Percentiles rank a stretch among this genome's conserved stretches.
These are phyloP conservation scores for Lophotis ruficrista DNA, from an alignment of 2,113 vertebrate species.

Conservation along the genomic window DNA sequence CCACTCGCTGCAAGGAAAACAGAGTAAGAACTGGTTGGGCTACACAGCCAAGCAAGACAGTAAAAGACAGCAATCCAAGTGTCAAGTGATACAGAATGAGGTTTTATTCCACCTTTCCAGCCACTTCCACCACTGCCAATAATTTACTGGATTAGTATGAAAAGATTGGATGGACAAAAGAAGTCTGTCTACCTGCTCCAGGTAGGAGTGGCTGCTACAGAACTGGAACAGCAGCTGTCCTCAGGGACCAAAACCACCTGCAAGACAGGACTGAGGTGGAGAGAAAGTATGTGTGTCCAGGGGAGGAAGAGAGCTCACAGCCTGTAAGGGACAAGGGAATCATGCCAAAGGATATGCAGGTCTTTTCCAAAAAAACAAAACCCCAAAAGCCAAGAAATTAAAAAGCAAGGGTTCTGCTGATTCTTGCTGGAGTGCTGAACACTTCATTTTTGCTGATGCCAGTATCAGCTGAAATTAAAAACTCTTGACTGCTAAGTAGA, in stretches of 20 bases:
- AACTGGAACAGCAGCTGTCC: neutral
- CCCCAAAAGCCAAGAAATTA: neutral
- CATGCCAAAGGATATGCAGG: neutral
- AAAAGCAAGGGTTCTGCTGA: neutral
- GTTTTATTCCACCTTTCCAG: neutral
- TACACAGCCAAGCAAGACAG: neutral
- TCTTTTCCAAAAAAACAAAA: neutral
- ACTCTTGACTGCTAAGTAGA: neutral
- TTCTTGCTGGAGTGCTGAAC: neutral
- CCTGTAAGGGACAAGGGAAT: neutral
- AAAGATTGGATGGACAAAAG: neutral
- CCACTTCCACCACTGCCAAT: neutral
- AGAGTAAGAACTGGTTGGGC: neutral
- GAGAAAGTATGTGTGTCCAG: accelerated
- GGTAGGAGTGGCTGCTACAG: neutral
- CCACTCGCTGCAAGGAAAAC: neutral
- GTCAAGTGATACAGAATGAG: neutral
- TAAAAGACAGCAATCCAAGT: neutral
- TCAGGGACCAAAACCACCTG: neutral
- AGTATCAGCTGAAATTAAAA: neutral
- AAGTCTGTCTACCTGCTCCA: neutral
- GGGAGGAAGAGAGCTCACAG: neutral
- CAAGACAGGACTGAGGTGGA: neutral
- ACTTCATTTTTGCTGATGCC: neutral
- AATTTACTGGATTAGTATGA: neutral